Base-by-base conservation (phyloP, 1,140 invertebrate genomes). In the Tetragonula clypearis region DNA sequence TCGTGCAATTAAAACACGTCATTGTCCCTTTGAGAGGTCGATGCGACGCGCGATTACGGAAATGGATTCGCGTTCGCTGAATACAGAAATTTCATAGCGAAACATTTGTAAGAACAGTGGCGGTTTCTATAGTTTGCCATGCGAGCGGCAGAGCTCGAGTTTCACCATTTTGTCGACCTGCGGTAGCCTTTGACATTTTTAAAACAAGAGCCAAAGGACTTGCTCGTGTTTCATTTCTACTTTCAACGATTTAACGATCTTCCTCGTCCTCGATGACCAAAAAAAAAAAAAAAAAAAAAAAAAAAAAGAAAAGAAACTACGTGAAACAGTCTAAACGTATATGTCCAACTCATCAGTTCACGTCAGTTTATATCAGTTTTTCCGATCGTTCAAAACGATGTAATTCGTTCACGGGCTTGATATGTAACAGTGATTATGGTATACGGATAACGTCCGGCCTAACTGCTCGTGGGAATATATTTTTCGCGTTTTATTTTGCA, bases 151-250 rank as follows among this genome's bases (percentile, higher is more conserved):
- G 76, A n/a, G 76, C 81, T 88, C 81, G 66, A 53, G 74, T 88
- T 88, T 88, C 87, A 66, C 71, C 30, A 60, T 87, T 88, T 88
- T 88, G 15, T 58, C 87, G 75, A 76, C 56, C 82, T 74, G 77
- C 76, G 60, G 55, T 76, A 83, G 66, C 76, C 77, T 87, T 87
- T 77, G 82, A 88, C 77, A 49, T 80, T 87, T 88, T 77, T 66
- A 17, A 12, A 77, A 17, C n/a, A 41, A 71, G 11, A 71, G 71
- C 30, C 30, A 26, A 49, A 68, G 15, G 66, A 55, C 58, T 23
- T 15, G 17, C 30, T 49, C 53, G 12, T 30, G n/a, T 84, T 88
- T 84, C 56, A 35, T 19, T 30, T 55, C 17, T 56, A 68, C n/a
- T 41, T 11, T 26, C 14, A 9, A 73, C 23, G 41, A 53, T n/a